phyloP scores from a whole-genome alignment of 37 sponge, comb jelly and placozoan species.

The Oopsacas minuta region DNA sequence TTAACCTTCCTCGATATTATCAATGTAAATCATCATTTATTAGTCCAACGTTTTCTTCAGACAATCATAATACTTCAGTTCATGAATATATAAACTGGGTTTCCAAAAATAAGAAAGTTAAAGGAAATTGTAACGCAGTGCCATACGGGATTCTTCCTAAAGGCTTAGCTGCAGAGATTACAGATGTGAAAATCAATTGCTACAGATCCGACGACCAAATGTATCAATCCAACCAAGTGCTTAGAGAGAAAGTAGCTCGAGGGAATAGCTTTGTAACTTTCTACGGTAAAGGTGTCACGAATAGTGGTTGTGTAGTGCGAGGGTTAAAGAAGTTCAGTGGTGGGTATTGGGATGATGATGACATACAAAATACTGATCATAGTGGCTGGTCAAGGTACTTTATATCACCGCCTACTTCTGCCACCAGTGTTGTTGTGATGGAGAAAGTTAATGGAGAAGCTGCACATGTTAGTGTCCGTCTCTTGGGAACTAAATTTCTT shows the following conservation, averaged over 20 bases:
- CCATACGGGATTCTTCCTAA: neutral
- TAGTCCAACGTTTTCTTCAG: neutral
- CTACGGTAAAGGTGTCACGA: neutral
- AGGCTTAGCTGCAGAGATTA: neutral
- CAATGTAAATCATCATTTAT: neutral
- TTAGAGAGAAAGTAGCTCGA: neutral
- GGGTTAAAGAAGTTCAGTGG: slow-evolving; percentile 1
- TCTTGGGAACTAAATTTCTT: neutral
- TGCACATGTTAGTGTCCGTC: neutral
- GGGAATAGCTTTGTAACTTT: neutral
- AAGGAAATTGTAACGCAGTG: neutral
- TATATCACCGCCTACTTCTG: neutral
- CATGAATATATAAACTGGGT: neutral
- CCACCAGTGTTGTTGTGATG: neutral
- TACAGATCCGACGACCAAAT: neutral
- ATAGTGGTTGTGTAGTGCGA: neutral
- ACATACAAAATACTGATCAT: neutral
- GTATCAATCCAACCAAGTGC: neutral
- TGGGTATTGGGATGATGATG: slow-evolving; percentile 6
- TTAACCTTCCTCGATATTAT: neutral
- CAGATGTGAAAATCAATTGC: neutral
- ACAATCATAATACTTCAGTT: neutral
- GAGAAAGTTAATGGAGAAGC: slow-evolving; percentile 17
- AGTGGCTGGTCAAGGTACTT: neutral
- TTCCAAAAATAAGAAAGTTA: neutral